phyloP scores from a whole-genome alignment of 1,140 invertebrate genomes.

The Scylla paramamosain region DNA sequence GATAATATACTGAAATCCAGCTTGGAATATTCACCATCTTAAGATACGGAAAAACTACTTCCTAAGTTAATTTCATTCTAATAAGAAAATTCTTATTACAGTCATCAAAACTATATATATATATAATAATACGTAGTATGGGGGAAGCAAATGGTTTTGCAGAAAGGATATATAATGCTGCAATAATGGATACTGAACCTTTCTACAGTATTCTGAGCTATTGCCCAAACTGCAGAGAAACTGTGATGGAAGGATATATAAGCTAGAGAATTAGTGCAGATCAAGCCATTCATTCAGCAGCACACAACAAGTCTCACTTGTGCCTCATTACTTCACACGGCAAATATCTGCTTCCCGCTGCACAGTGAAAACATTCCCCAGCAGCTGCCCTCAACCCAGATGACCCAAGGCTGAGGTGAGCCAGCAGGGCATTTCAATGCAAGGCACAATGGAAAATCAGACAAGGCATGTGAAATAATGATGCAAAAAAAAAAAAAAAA shows the following conservation, averaged over 20 bases:
- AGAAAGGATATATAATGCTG: background rate
- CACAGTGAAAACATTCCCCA: background rate
- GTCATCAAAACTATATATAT: conserved; percentile 41
- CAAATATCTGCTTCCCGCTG: background rate
- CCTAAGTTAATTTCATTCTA: conserved; percentile 32
- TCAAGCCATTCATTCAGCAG: conserved; percentile 12
- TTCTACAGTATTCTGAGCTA: background rate
- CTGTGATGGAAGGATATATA: background rate
- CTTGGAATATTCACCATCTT: conserved; percentile 65
- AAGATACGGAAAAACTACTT: conserved; percentile 53
- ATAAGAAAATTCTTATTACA: conserved; percentile 41
- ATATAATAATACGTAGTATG: background rate
- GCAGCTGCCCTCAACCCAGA: background rate
- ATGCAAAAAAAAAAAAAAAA: background rate
- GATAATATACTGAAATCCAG: conserved; percentile 46
- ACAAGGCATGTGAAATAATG: background rate
- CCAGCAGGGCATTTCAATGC: background rate
- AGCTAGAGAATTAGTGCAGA: background rate
- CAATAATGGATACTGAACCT: background rate
- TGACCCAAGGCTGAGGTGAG: background rate
- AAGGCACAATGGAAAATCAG: background rate
- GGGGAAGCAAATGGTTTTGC: background rate
- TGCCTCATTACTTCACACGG: background rate
- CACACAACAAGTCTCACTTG: background rate
- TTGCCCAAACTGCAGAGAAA: background rate